Evolutionary conservation across 35 echinoderm and acorn worm genomes (phyloP), one percentile per base, ranked within the genome.

Genomic region (Strongylocentrotus purpuratus): DNA sequence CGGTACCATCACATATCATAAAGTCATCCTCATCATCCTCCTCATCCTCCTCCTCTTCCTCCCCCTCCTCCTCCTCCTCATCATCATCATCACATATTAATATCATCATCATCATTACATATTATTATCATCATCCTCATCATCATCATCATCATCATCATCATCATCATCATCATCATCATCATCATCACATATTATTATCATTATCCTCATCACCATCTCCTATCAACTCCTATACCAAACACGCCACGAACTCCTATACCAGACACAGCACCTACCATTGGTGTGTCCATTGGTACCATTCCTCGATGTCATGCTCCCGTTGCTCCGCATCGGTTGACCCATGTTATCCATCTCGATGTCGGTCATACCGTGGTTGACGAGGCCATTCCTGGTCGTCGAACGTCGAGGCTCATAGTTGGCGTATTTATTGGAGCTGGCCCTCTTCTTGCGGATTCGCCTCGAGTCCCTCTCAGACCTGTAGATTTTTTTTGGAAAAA

Each of bases 401-500:
- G 91, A 93, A 22, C 48, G 0, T 31, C 47, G 91, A 25, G 18
- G 91, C 31, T 58, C 91, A 33, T 48, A 93, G 48, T 93, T 89
- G 0, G 0, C 47, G 91, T 93, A 93, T 13, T 33, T 58, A 32
- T 93, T 93, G 45, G 32, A 31, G 17, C 91, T 47, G 31, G 91
- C 91, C 91, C 46, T 93, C 46, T 58, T 47, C 11, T 58, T 58
- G 33, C 45, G 32, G 91, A 93, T 93, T 13, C 25, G 35, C 48
- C 48, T 47, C 48, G 91, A 93, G 91, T 93, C 91, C 91, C 20
- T 93, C 91, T 93, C 91, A 6, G n/a, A 8, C 46, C 91, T 93
- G 87, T 41, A 89, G 2, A 86, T 31, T 31, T 2, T 86, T 55
- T 55, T n/a, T 18, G 6, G 5, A 3, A 70, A 78, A 25, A 78